Base-by-base conservation (phyloP, 1,140 invertebrate genomes). In the Marisa cornuarietis region DNA sequence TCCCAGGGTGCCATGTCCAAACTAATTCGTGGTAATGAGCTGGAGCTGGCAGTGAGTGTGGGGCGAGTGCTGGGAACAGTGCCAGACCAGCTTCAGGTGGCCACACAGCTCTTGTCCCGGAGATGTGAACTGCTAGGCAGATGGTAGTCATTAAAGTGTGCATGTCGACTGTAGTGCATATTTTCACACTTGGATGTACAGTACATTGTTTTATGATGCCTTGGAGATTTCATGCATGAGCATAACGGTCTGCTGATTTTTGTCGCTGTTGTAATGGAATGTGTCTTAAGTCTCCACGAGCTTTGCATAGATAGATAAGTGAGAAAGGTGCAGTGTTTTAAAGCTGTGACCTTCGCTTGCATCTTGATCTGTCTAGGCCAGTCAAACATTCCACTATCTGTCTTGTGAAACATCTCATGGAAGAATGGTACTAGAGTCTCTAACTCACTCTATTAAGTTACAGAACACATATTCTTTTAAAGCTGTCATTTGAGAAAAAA, bases 11-110 rank as follows among this genome's bases (percentile, higher is more conserved):
- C 91, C n/a, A 82, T 92, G 69, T 85, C 85, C 62, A 87, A 86
- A 71, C 84, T 92, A 61, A 88, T 92, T 16, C 85, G 90, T 78
- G 91, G 90, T 31, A 86, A 91, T 87, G 92, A 92, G 79, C 76
- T 91, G 66, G 91, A 92, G 81, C 84, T 92, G 20, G 91, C 91
- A 31, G 85, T 90, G 49, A 85, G 87, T 66, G 81, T 91, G 42
- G 91, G 90, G 63, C 83, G 78, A 26, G 88, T 90, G 14, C 82
- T 92, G 24, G 84, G 86, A 18, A 84, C 79, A 51, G 79, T 83
- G 24, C 79, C 84, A 63, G 24, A 82, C 51, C 83, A 87, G 22
- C 85, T 87, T 18, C 80, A 87, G 54, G 75, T 85, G 26, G 90
- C 90, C n/a, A 72, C 90, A 49, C 86, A 87, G 63, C 88, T 90